Base-by-base conservation (phyloP, 1,140 invertebrate species). In the Ips nitidus region DNA sequence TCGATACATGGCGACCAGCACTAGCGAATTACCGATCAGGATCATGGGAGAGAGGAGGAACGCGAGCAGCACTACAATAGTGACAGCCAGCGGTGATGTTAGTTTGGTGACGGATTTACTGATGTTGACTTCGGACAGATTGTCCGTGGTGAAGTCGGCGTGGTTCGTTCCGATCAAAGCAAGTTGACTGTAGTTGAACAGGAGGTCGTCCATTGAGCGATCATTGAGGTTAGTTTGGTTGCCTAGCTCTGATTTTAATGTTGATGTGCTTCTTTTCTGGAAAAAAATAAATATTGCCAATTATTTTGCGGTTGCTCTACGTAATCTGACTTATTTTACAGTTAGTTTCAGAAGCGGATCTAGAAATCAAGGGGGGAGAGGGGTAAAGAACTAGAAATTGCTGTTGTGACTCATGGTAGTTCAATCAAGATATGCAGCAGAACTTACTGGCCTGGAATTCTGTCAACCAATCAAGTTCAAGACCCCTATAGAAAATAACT, bases 1-100 rank as follows among this genome's bases (percentile, higher is more conserved):
- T 5, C 83, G 80, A 71, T 86, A 86, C 74, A 87, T 84, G 1
- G 86, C 84, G 2, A 83, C 81, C 3, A 88, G 77, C 7, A 88
- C 83, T 52, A 88, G 80, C 1, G 85, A 82, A 73, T 88, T 88
- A 40, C 84, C 80, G 62, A 83, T 82, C 50, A 87, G 78, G 55
- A 86, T 87, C 74, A 86, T 79, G 2, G 86, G 83, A 4, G 85
- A 83, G 4, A 86, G 78, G 36, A 87, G 76, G 73, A 86, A 85
- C 52, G 87, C 84, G 43, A 86, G 75, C 2, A 86, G 80, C 50
- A 86, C 80, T 4, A 84, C 83, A 45, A 83, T 52, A 43, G 83
- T 78, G 39, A 86, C 79, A n/a, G 81, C 80, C 36, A 83, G 70
- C 0, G 83, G 82, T 39, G 79, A 78, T n/a, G 73, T 78, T 64